These are phyloP conservation scores for Microplitis demolitor DNA, from an alignment of 1,140 invertebrate species.

Conservation along the genomic window DNA sequence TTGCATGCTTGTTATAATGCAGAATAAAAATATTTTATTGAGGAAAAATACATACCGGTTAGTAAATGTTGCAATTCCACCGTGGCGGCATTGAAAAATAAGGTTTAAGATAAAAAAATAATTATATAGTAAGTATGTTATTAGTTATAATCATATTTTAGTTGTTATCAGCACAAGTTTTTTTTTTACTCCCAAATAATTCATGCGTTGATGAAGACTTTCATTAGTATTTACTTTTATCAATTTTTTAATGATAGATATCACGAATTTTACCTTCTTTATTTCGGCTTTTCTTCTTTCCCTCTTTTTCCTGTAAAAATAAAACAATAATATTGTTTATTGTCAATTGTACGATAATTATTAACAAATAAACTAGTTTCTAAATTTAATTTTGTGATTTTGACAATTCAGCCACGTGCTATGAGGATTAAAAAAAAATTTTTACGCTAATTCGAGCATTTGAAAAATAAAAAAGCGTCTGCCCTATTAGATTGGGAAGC, in stretches of 20 bases:
- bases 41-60: neutral
- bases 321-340: slow-evolving; percentile 4
- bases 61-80: neutral
- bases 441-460: neutral
- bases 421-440: neutral
- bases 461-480: neutral
- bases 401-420: too few relatives aligned
- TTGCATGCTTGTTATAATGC: neutral
- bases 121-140: neutral
- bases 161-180: neutral
- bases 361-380: neutral
- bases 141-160: neutral
- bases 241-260: neutral
- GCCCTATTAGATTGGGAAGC: neutral
- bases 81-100: neutral
- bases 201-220: neutral
- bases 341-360: neutral
- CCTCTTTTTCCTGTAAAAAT: slow-evolving; percentile 74
- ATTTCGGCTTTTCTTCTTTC: slow-evolving; percentile 79
- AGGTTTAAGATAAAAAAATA: neutral
- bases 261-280: slow-evolving; percentile 73
- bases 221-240: neutral
- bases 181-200: neutral
- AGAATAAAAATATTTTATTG: neutral
- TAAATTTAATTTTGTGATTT: too few relatives aligned